These are phyloP conservation scores for Atta texana DNA, from an alignment of 1,140 invertebrate genomes.

Conservation along the genomic window DNA sequence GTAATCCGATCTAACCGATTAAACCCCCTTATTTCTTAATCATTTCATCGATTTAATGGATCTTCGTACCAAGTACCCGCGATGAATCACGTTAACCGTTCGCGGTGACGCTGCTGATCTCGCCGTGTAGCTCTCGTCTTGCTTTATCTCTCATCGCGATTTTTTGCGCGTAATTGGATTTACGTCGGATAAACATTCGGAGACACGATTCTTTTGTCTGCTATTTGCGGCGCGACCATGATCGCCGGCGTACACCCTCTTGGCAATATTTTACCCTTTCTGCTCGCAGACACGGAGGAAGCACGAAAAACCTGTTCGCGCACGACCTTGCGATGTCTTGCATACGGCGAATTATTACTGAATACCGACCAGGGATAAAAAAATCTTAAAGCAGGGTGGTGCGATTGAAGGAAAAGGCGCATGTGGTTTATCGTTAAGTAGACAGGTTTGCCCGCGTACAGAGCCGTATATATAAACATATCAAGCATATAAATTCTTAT, in stretches of 20 bases:
- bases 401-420: not conserved
- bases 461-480: conserved; percentile 62
- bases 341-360: conserved; percentile 48
- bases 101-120: conserved; percentile 8
- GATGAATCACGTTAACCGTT: conserved; percentile 42
- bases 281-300: conserved; percentile 2
- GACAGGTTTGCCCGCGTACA: conserved; percentile 69
- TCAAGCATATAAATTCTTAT: conserved; percentile 67
- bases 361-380: conserved; percentile 62
- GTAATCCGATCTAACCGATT: conserved; percentile 39
- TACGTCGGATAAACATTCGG: conserved; percentile 7
- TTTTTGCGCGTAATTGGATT: conserved; percentile 50
- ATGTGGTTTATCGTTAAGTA: conserved; percentile 68
- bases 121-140: not conserved
- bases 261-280: conserved; percentile 60
- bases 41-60: conserved; percentile 42
- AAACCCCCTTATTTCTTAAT: conserved; percentile 10
- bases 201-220: conserved; percentile 52
- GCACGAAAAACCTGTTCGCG: conserved; percentile 36
- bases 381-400: conserved; percentile 44
- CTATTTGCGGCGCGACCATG: conserved; percentile 23
- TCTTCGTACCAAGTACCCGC: not conserved
- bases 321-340: conserved; percentile 48
- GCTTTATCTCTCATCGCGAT: conserved; percentile 28
- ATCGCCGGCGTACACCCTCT: conserved; percentile 15